Percentiles rank a stretch among this genome's conserved stretches.
Conservation (phyloP, 2,888 invertebrate genomes). For the Pelosia muscerda region DNA sequence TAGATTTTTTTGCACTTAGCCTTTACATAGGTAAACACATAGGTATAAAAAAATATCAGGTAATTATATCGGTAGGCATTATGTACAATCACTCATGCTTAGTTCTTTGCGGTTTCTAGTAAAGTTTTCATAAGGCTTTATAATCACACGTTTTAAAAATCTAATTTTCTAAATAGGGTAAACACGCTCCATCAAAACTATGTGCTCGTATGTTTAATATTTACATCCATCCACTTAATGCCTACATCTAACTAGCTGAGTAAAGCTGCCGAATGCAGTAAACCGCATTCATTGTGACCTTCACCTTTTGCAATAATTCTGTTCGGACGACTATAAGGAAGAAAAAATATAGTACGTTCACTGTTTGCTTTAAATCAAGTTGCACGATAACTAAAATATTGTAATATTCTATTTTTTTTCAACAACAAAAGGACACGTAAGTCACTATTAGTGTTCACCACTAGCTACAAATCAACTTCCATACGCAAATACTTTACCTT, state of each 20-base stretch:
- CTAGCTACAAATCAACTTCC: conserved; percentile 11
- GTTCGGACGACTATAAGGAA: conserved; percentile 49
- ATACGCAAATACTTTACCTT: background rate
- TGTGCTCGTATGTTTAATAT: background rate
- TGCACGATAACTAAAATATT: conserved; percentile 26
- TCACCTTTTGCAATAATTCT: conserved; percentile 48
- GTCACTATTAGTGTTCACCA: conserved; percentile 19
- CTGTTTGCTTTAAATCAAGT: conserved; percentile 48
- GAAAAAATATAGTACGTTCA: conserved; percentile 49
- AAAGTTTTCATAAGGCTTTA: too few relatives aligned
- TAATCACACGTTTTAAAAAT: too few relatives aligned
- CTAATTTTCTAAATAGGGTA: too few relatives aligned
- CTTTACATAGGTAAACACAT: too few relatives aligned
- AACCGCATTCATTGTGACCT: conserved; percentile 43
- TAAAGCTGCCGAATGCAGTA: conserved; percentile 34
- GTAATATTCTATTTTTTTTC: conserved; percentile 38
- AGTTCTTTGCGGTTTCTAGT: too few relatives aligned
- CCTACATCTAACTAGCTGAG: conserved; percentile 27
- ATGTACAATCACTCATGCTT: too few relatives aligned
- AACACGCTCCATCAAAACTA: background rate
- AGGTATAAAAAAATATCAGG: too few relatives aligned
- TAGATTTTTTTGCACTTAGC: too few relatives aligned
- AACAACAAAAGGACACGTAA: conserved; percentile 31
- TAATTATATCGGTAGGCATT: too few relatives aligned
- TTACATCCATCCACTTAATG: background rate